Conservation (phyloP, 2,113 vertebrate species). For the Struthio camelus region DNA sequence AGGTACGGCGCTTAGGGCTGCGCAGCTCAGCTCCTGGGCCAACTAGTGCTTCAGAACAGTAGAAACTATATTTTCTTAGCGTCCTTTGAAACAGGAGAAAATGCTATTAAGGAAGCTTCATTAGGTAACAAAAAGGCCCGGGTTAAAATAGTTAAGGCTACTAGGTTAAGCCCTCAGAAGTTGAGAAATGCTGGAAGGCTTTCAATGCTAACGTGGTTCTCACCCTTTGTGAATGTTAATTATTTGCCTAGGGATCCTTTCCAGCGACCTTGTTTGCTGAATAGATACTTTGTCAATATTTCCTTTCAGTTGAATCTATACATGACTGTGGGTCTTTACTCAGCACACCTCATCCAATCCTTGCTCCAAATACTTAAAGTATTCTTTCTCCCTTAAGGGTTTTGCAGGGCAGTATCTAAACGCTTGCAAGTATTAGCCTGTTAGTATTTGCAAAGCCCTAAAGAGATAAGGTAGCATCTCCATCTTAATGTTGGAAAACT, state of each 20-base stretch:
- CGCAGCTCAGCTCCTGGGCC: fast-evolving
- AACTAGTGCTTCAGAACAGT: too few relatives aligned
- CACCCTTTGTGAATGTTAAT: background rate
- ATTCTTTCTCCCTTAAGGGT: background rate
- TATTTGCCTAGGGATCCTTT: background rate
- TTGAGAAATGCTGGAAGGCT: background rate
- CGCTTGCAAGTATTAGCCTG: fast-evolving
- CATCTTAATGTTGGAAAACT: background rate
- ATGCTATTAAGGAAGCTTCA: background rate
- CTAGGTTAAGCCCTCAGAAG: background rate
- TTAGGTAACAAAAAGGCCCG: background rate
- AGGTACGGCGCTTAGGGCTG: background rate
- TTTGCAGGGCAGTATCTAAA: background rate
- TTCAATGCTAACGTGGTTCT: background rate
- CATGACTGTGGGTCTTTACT: fast-evolving
- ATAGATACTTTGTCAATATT: background rate
- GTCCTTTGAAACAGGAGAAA: background rate
- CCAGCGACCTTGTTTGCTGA: background rate
- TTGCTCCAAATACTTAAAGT: fast-evolving
- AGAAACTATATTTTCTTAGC: fast-evolving
- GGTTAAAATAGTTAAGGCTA: background rate
- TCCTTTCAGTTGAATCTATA: background rate
- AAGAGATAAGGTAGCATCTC: background rate
- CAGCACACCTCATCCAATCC: background rate
- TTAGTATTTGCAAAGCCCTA: fast-evolving